These are phyloP conservation scores for Myxocyprinus asiaticus DNA, from an alignment of 2,113 vertebrate species.

Conservation along the genomic window DNA sequence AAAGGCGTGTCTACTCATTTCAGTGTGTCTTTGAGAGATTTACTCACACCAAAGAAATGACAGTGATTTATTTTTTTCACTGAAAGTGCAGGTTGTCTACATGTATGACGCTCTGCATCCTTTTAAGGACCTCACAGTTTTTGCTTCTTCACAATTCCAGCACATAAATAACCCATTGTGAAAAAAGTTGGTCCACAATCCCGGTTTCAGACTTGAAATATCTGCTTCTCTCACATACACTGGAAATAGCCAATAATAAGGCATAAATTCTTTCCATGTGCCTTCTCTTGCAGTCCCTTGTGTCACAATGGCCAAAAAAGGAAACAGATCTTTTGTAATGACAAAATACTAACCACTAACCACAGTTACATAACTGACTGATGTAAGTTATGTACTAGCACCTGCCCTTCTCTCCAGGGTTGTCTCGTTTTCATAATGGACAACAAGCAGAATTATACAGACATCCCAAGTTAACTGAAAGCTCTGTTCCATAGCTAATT, in stretches of 20 bases:
- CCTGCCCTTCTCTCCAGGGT: constrained; percentile 46
- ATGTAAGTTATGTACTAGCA: constrained; percentile 57
- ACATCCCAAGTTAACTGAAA: too few species aligned
- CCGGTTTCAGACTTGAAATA: background rate
- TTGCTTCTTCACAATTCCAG: background rate
- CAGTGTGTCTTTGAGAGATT: background rate
- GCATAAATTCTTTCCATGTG: constrained; percentile 14
- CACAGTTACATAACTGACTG: constrained; percentile 51
- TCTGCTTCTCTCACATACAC: background rate
- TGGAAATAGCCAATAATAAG: constrained; percentile 20
- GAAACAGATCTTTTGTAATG: constrained; percentile 22
- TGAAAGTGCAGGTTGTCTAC: background rate
- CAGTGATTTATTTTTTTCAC: background rate
- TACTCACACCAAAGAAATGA: constrained; percentile 6
- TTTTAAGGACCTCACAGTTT: background rate
- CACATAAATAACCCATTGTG: background rate
- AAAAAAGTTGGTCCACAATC: background rate
- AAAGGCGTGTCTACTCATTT: background rate
- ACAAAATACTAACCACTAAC: background rate
- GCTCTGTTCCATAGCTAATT: too few species aligned
- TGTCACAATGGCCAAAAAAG: constrained; percentile 19
- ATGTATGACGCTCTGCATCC: background rate
- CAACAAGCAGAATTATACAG: constrained; percentile 7
- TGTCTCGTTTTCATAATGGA: constrained; percentile 40
- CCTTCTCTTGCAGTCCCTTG: background rate